Conservation (phyloP, 2,888 invertebrate species). For the Sphinx pinastri region DNA sequence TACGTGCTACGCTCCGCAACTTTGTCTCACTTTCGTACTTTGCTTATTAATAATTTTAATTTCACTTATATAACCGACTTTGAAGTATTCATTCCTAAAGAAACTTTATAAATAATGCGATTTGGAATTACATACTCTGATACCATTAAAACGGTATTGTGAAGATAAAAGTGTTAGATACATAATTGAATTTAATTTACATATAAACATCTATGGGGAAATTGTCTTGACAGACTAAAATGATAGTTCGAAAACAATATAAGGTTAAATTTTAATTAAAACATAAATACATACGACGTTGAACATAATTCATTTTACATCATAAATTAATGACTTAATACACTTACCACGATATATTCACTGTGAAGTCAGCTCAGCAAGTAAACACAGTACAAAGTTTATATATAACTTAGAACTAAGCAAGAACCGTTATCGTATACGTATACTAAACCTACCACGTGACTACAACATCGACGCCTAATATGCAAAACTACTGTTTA, state of each 20-base stretch:
- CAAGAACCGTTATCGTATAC: constrained; percentile 41
- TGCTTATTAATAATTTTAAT: neutral
- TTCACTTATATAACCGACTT: neutral
- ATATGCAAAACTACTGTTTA: constrained; percentile 46
- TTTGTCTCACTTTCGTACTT: constrained; percentile 19
- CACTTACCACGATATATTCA: constrained; percentile 22
- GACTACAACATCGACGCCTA: constrained; percentile 42
- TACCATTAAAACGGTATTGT: no score
- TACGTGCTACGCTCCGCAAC: constrained; percentile 20
- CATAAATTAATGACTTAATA: neutral
- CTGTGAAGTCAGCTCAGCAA: neutral
- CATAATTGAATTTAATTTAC: no score
- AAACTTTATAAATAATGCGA: no score
- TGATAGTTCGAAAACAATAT: no score
- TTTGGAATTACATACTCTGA: no score
- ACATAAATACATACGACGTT: no score
- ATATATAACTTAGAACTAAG: constrained; percentile 19
- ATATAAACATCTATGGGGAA: no score
- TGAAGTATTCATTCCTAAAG: no score
- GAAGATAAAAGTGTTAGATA: no score
- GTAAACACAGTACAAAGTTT: constrained; percentile 22
- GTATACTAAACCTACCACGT: constrained; percentile 47
- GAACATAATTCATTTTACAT: no score
- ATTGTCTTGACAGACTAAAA: no score
- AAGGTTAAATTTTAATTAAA: neutral